These are phyloP conservation scores for Coreius guichenoti DNA, from an alignment of 2,797 vertebrate species.

Conservation along the genomic window DNA sequence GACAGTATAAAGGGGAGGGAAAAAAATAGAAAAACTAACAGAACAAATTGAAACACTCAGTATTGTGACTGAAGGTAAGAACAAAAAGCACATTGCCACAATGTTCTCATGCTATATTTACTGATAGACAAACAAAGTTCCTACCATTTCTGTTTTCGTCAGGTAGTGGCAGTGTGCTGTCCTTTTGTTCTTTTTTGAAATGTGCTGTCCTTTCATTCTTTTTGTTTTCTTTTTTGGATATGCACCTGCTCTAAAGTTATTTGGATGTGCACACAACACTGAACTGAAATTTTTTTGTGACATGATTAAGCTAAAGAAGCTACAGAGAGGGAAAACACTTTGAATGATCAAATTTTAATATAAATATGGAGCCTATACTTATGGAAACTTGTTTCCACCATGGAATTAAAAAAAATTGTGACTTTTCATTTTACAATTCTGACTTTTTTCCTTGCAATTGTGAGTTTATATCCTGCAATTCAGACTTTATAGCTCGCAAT, in stretches of 20 bases:
- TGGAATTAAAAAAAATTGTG: too few species aligned
- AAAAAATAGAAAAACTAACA: not conserved
- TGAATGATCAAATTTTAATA: not conserved
- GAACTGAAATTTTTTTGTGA: not conserved
- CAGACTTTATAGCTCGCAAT: not conserved
- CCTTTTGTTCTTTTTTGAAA: too few species aligned
- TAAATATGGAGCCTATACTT: not conserved
- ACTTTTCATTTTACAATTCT: too few species aligned
- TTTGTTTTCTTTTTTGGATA: not conserved
- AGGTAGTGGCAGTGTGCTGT: not conserved
- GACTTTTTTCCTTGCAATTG: too few species aligned
- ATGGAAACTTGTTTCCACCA: too few species aligned
- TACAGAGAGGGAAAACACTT: not conserved
- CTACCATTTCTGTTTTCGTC: not conserved
- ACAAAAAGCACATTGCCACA: not conserved
- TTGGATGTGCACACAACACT: not conserved
- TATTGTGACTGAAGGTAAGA: not conserved
- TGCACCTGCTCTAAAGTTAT: not conserved
- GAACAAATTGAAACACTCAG: not conserved
- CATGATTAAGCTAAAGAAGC: not conserved
- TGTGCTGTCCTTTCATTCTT: not conserved
- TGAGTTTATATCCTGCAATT: too few species aligned
- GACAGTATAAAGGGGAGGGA: not conserved
- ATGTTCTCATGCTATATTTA: not conserved
- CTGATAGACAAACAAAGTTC: not conserved